Conservation (phyloP, 2,113 vertebrate genomes). For the Leucoraja erinaceus region DNA sequence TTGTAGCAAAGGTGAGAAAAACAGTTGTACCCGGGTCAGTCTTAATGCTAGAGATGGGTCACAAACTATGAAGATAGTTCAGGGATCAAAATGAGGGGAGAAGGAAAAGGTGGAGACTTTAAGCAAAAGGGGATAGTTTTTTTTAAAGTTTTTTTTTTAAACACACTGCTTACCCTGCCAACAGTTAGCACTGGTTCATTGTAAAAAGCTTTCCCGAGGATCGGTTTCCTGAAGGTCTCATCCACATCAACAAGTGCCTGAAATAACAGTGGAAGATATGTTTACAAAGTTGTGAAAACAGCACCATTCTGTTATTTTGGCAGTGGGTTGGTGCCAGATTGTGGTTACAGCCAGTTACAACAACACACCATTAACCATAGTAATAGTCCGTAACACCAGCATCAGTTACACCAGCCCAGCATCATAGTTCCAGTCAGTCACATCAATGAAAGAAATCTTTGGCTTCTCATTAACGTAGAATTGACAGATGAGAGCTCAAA, state of each 20-base stretch:
- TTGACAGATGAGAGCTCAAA: too few relatives aligned
- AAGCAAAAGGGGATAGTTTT: not conserved
- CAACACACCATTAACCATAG: not conserved
- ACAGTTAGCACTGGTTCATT: conserved; percentile 84
- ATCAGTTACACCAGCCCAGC: too few relatives aligned
- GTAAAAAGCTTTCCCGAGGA: conserved; percentile 81
- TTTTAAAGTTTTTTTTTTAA: too few relatives aligned
- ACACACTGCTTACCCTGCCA: conserved; percentile 62
- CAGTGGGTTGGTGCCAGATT: not conserved
- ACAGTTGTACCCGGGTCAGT: too few relatives aligned
- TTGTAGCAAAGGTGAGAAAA: too few relatives aligned
- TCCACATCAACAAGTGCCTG: conserved; percentile 96
- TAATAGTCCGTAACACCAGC: too few relatives aligned
- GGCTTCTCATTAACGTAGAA: not conserved
- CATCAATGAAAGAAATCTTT: not conserved
- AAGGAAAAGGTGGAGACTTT: not conserved
- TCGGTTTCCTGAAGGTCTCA: conserved; percentile 88
- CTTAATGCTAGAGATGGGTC: too few relatives aligned
- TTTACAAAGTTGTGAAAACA: not conserved
- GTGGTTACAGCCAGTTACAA: not conserved
- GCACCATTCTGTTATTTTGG: not conserved
- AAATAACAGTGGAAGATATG: conserved; percentile 37
- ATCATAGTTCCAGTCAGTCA: too few relatives aligned
- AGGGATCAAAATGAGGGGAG: not conserved
- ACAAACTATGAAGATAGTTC: not conserved